Percentiles rank a stretch among this genome's conserved stretches.
These are phyloP conservation scores for Netelia fuscicornis DNA, from an alignment of 2,888 invertebrate genomes.

Conservation along the genomic window DNA sequence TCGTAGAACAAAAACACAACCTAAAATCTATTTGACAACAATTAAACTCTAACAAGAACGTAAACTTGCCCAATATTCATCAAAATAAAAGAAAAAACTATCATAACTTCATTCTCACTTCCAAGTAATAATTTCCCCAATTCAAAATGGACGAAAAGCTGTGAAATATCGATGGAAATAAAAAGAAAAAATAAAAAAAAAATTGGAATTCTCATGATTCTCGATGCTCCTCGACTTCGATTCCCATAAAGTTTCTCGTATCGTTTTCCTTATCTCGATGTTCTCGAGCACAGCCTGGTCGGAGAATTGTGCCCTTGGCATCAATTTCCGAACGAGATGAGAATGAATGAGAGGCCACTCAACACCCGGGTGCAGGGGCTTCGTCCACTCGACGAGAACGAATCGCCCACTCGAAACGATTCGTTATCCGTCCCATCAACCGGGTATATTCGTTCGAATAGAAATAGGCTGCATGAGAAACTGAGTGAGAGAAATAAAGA, in stretches of 20 bases:
- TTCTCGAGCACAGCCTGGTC: slow-evolving; percentile 28
- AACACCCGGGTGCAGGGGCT: slow-evolving; percentile 9
- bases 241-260: slow-evolving; percentile 1
- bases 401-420: slow-evolving; percentile 77
- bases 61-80: no score
- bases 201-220: slow-evolving; percentile 12
- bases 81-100: no score
- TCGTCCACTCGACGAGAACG: slow-evolving; percentile 69
- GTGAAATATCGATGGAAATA: neutral
- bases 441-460: slow-evolving; percentile 60
- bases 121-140: neutral
- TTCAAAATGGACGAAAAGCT: neutral
- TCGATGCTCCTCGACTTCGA: neutral
- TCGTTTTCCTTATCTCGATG: slow-evolving; percentile 4
- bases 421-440: slow-evolving; percentile 73
- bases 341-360: slow-evolving; percentile 48
- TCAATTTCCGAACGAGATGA: slow-evolving; percentile 67
- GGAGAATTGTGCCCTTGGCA: slow-evolving; percentile 71
- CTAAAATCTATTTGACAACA: no score
- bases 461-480: slow-evolving; percentile 60
- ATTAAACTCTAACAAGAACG: no score
- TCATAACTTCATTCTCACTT: no score
- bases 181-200: neutral
- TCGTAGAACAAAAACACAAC: no score
- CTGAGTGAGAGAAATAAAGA: neutral